Percentiles rank a stretch among this genome's conserved stretches.
Conservation (phyloP, 2,113 vertebrate species). For the Rana temporaria region DNA sequence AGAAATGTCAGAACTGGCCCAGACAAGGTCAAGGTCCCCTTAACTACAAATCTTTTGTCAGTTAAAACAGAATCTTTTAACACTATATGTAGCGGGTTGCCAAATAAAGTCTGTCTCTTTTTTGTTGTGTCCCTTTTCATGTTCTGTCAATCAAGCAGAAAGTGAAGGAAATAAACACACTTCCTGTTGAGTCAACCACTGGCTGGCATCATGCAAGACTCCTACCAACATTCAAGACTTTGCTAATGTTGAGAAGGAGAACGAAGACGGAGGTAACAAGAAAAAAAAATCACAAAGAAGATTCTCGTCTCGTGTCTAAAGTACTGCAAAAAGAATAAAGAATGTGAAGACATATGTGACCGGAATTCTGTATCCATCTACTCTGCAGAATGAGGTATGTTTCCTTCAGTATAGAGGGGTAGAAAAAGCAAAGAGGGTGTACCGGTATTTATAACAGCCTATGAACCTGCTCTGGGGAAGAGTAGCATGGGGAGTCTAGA, state of each 20-base stretch:
- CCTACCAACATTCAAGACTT: not conserved
- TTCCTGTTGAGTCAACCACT: slow-evolving; percentile 31
- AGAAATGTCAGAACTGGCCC: too few relatives aligned
- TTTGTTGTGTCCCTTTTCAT: not conserved
- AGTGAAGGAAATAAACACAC: slow-evolving; percentile 9
- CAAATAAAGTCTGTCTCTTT: too few relatives aligned
- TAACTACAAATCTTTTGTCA: too few relatives aligned
- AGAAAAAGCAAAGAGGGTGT: too few relatives aligned
- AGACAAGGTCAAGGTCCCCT: too few relatives aligned
- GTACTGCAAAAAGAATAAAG: not conserved
- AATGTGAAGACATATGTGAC: not conserved
- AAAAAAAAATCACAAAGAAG: not conserved
- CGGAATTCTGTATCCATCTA: too few relatives aligned
- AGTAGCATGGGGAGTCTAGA: too few relatives aligned
- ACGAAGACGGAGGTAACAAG: not conserved
- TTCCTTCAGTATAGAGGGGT: too few relatives aligned
- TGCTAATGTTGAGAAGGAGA: not conserved
- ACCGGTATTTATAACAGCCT: too few relatives aligned
- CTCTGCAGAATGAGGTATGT: slow-evolving; percentile 11
- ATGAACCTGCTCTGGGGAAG: too few relatives aligned
- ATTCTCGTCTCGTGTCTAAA: not conserved
- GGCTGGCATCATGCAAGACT: slow-evolving; percentile 17
- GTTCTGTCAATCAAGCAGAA: not conserved
- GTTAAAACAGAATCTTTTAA: too few relatives aligned
- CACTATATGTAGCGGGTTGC: too few relatives aligned